phyloP scores from a whole-genome alignment of 2,113 vertebrate genomes.

The Limnothrissa miodon region DNA sequence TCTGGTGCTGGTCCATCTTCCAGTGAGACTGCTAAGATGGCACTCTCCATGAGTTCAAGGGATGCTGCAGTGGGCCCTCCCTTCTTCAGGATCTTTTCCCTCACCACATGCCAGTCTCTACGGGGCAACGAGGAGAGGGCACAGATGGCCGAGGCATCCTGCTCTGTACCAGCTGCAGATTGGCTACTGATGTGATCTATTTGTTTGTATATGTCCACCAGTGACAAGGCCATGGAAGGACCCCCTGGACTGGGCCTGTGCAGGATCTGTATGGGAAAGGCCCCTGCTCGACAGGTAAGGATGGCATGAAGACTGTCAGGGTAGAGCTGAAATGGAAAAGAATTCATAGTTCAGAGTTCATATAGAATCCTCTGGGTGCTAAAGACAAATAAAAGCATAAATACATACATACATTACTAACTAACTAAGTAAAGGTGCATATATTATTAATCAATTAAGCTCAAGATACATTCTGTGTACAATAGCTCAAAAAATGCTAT shows the following conservation, averaged over 20 bases:
- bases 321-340: slow-evolving; percentile 61
- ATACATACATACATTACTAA: background rate
- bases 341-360: background rate
- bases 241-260: slow-evolving; percentile 45
- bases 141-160: slow-evolving; percentile 60
- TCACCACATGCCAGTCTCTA: slow-evolving; percentile 61
- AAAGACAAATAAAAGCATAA: background rate
- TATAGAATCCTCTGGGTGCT: background rate
- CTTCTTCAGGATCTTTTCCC: slow-evolving; percentile 59
- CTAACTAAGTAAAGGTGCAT: too few species aligned
- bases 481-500: too few species aligned
- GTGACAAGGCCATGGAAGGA: slow-evolving; percentile 53
- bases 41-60: slow-evolving; percentile 71
- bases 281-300: slow-evolving; percentile 62
- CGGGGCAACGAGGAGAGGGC: slow-evolving; percentile 66
- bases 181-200: slow-evolving; percentile 56
- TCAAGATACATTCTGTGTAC: too few species aligned
- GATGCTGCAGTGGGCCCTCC: slow-evolving; percentile 59
- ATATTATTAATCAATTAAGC: too few species aligned
- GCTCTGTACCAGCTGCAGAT: slow-evolving; percentile 44
- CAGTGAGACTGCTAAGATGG: slow-evolving; percentile 66
- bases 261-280: slow-evolving; percentile 70
- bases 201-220: slow-evolving; percentile 67
- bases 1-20: slow-evolving; percentile 63
- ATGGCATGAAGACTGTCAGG: slow-evolving; percentile 72